Conservation (phyloP, 2,113 vertebrate species). For the Istiophorus platypterus region DNA sequence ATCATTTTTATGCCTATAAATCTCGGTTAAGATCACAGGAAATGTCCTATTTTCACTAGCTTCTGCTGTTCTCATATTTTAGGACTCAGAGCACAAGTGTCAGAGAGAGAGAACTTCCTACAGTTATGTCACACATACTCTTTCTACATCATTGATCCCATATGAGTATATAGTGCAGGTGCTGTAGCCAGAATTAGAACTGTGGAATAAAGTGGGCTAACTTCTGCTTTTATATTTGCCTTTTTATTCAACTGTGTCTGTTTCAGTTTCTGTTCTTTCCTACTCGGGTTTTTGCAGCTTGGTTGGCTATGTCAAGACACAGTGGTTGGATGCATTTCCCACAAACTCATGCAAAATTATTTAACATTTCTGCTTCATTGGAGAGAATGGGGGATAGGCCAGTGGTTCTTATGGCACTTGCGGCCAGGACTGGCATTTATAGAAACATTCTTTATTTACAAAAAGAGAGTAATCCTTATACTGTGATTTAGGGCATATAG, state of each 20-base stretch:
- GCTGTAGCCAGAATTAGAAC: constrained; percentile 57
- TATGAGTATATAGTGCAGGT: constrained; percentile 62
- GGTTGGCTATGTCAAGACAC: not conserved
- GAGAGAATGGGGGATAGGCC: not conserved
- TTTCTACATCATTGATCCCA: constrained; percentile 51
- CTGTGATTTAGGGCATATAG: not conserved
- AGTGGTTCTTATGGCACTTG: not conserved
- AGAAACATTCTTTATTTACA: not conserved
- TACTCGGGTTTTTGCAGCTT: not conserved
- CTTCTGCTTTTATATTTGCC: constrained; percentile 74
- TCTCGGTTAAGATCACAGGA: not conserved
- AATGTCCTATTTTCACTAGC: not conserved
- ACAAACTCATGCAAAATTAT: constrained; percentile 43
- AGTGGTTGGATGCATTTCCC: constrained; percentile 20
- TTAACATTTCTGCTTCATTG: constrained; percentile 18
- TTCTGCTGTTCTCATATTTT: not conserved
- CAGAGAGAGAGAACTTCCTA: not conserved
- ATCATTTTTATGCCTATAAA: not conserved
- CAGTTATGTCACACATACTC: not conserved
- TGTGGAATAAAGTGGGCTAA: constrained; percentile 2
- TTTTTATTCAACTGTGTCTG: constrained; percentile 59
- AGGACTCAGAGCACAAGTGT: not conserved
- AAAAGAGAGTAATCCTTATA: not conserved
- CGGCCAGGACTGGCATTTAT: not conserved
- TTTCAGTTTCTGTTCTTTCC: constrained; percentile 43